Evolutionary conservation across 2,797 vertebrate genomes (phyloP), one percentile per base, ranked within the genome.

Genomic region (Propithecus perrieri): DNA sequence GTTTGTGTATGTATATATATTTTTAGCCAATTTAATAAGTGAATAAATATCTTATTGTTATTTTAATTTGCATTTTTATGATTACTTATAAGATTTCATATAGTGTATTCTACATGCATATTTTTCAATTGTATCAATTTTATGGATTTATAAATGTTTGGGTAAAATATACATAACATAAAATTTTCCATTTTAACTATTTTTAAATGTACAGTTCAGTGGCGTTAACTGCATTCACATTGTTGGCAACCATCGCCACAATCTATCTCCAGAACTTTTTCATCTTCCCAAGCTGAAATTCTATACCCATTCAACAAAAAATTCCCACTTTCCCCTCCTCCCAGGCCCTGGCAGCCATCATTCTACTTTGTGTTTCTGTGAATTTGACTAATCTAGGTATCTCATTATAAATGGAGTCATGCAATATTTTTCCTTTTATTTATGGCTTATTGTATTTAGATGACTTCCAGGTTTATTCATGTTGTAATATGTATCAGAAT

Each of bases 41-140:
- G 15, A n/a, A 65, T 35, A 0, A 71, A 53, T 35, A 7, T 61
- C 17, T 61, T 20, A n/a, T 3, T 26, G n/a, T 65, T 91, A 28
- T 76, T 81, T 89, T 50, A n/a, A 76, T 86, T 85, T 57, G 10
- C 12, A 69, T 43, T 92, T 85, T 35, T 81, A 17, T 89, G 8
- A 63, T 41, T 81, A 24, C 12, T 83, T 71, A 35, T 14, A 69
- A 46, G 33, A 18, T 57, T 26, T 4, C 1, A 38, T 33, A 20
- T 65, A 55, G 2, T 30, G 1, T 22, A 76, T 61, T 75, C 10
- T 48, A 20, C 41, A 35, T 35, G 28, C 2, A 61, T 59, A 22
- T 61, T 61, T 85, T 22, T 72, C 67, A 57, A 6, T n/a, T 28
- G 28, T 55, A 35, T 69, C 26, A 48, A 43, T 78, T 90, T 9